phyloP scores from a whole-genome alignment of 2,888 invertebrate genomes.

The Helleia helle region DNA sequence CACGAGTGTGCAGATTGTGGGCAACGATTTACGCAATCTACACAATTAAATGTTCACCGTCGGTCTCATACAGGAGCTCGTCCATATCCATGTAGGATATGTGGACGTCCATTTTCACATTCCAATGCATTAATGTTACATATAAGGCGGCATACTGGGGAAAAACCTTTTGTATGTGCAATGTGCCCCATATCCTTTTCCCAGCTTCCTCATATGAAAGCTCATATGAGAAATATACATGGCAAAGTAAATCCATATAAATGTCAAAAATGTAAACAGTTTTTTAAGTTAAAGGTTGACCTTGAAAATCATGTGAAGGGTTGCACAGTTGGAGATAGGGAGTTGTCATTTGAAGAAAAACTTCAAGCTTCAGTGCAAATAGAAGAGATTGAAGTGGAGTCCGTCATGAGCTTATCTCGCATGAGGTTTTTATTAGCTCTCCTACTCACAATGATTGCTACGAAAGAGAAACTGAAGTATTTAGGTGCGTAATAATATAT shows the following conservation, averaged over 20 bases:
- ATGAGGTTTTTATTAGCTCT: slow-evolving; percentile 87
- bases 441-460: slow-evolving; percentile 86
- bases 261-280: slow-evolving; percentile 81
- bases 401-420: slow-evolving; percentile 79
- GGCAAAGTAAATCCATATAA: slow-evolving; percentile 85
- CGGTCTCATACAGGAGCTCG: slow-evolving; percentile 89
- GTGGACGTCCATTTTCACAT: slow-evolving; percentile 85
- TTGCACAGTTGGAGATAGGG: slow-evolving; percentile 48
- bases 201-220: slow-evolving; percentile 89
- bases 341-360: slow-evolving; percentile 36
- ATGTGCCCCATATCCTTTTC: slow-evolving; percentile 84
- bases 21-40: slow-evolving; percentile 86
- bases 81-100: slow-evolving; percentile 88
- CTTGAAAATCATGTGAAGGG: slow-evolving; percentile 77
- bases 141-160: slow-evolving; percentile 87
- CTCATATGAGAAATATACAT: slow-evolving; percentile 90
- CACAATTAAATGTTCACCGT: slow-evolving; percentile 87
- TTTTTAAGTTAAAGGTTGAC: slow-evolving; percentile 84
- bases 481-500: slow-evolving; percentile 78
- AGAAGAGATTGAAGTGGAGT: slow-evolving; percentile 54
- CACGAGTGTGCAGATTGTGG: slow-evolving; percentile 86
- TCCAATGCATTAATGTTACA: slow-evolving; percentile 90
- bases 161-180: slow-evolving; percentile 84
- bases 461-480: slow-evolving; percentile 83
- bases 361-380: slow-evolving; percentile 33